phyloP scores from a whole-genome alignment of 2,797 vertebrate genomes.

The Trematomus bernacchii region DNA sequence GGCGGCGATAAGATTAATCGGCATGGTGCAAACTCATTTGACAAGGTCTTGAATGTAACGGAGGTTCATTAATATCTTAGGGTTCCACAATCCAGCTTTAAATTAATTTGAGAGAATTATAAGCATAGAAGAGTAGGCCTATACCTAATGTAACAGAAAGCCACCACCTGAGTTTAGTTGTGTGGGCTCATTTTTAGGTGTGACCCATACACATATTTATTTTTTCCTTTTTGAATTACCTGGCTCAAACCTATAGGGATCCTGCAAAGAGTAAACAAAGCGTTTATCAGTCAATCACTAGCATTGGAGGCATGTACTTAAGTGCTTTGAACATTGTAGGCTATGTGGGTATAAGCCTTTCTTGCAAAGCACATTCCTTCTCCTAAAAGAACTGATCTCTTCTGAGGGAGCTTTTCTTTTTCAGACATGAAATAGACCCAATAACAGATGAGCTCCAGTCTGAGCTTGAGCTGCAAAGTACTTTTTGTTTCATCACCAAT shows the following conservation, averaged over 20 bases:
- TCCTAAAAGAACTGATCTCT: slow-evolving; percentile 35
- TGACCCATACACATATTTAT: slow-evolving; percentile 49
- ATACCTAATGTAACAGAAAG: slow-evolving; percentile 38
- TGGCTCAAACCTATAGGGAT: slow-evolving; percentile 62
- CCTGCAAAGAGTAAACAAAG: slow-evolving; percentile 67
- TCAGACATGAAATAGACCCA: slow-evolving; percentile 38
- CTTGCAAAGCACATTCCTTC: slow-evolving; percentile 45
- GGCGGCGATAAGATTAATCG: no score
- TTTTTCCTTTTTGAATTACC: slow-evolving; percentile 59
- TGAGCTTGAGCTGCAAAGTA: slow-evolving; percentile 5
- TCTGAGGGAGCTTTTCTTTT: slow-evolving; percentile 53
- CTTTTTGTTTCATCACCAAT: slow-evolving; percentile 35
- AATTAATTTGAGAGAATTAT: slow-evolving; percentile 44
- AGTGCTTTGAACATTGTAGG: slow-evolving; percentile 66
- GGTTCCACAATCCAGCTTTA: not conserved
- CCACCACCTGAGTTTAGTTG: slow-evolving; percentile 27
- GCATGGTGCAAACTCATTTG: no score
- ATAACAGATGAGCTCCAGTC: slow-evolving; percentile 9
- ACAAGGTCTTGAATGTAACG: no score
- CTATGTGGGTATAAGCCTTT: slow-evolving; percentile 55
- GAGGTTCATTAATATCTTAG: no score
- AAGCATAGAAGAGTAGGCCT: slow-evolving; percentile 11
- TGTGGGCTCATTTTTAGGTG: slow-evolving; percentile 40
- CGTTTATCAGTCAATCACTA: slow-evolving; percentile 68
- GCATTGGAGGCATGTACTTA: slow-evolving; percentile 46